Base-by-base conservation (phyloP, 2,797 vertebrate species). In the Peromyscus melanophrys region DNA sequence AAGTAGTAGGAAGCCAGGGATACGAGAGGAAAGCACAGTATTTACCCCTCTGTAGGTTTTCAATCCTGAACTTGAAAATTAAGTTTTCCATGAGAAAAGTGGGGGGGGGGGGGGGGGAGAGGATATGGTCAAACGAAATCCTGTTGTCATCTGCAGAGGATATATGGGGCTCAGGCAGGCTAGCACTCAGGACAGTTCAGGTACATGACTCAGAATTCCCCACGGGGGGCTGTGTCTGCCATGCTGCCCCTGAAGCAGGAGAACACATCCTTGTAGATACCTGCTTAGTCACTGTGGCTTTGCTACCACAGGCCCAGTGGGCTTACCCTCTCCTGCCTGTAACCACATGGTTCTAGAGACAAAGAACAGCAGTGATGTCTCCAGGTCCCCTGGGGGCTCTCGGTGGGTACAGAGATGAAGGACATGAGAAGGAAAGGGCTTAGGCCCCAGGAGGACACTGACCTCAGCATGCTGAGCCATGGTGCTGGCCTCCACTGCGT, bases 401-500 rank as follows among this genome's bases (percentile, higher is more conserved):
- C 11, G 10, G 49, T 29, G 43, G 40, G 57, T 2, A 65, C 27
- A 46, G 4, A 61, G 27, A 34, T 25, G 10, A 77, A 75, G 40
- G 43, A 23, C 6, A 14, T 11, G 40, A 34, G 10, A 0, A 0
- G n/a, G 16, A 21, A 23, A 4, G 27, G 69, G 77, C 3, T 5
- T 8, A 14, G 14, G 10, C 7, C 31, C 31, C 40, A 2, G 37
- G 0, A 0, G 14, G 40, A 83, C 46, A 76, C 98, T 96, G 85
- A 99, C 99, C 99, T 99, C 99, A 0, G 99, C 99, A 0, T 99
- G 99, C 98, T 99, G 99, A 1, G 99, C 99, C 99, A 99, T 99
- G 91, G 99, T 99, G 98, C 99, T 99, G 96, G 99, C 99, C 96
- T 99, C 99, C 97, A 99, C 99, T 0, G 99, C 99, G 0, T 99